Evolutionary conservation across 2,113 vertebrate genomes (phyloP).

Genomic region (Macaca mulatta): DNA sequence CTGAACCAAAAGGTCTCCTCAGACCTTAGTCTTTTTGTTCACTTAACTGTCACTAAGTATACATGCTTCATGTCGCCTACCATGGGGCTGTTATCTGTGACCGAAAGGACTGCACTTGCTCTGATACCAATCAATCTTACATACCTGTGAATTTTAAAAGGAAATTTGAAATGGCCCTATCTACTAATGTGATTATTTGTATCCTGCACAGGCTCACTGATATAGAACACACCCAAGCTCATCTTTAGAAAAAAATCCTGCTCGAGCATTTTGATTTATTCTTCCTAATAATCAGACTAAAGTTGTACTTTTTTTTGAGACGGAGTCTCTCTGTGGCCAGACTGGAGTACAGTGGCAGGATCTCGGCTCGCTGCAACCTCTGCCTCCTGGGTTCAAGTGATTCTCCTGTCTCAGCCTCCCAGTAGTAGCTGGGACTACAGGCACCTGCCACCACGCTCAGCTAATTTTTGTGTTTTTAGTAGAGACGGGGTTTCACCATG

Average conservation of each 20-base stretch:
- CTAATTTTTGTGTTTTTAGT: too few species aligned
- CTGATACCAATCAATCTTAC: neutral
- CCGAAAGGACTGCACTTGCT: neutral
- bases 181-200: neutral
- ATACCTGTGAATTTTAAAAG: neutral
- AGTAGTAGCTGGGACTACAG: too few species aligned
- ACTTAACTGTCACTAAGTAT: neutral
- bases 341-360: too few species aligned
- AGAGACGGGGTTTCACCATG: too few species aligned
- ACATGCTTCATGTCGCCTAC: neutral
- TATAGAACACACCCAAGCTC: neutral
- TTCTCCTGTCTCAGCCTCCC: too few species aligned
- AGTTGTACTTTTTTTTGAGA: too few species aligned
- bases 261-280: neutral
- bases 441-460: fast-evolving
- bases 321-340: too few species aligned
- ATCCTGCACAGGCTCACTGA: neutral
- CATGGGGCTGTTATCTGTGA: neutral
- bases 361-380: too few species aligned
- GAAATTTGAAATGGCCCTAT: neutral
- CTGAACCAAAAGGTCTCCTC: neutral
- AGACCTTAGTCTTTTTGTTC: neutral
- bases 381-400: too few species aligned
- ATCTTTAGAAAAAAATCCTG: neutral
- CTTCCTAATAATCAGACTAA: neutral